Evolutionary conservation across 2,797 vertebrate genomes (phyloP), one percentile per base, ranked within the genome.

Genomic region (Sus cebifrons): DNA sequence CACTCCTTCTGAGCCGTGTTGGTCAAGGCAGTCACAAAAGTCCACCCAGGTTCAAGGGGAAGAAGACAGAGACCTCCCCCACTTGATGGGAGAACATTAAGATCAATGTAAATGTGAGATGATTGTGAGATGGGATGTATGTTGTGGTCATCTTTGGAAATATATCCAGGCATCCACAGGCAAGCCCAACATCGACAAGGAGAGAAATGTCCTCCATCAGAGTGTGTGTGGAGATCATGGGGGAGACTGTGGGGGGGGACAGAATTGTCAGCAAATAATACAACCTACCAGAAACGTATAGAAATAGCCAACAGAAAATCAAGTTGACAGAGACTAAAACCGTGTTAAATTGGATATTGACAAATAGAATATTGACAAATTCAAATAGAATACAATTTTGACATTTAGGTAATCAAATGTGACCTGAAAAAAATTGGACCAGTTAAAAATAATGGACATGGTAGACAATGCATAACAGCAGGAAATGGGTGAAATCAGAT

Each of bases 391-490:
- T 54, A 89, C 40, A 58, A 60, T 70, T 7, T 14, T 85, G 79
- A 85, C 64, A 78, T 78, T 89, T 84, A 89, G 62, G 78, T 85
- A 40, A 70, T 84, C 64, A 77, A 54, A 70, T 62, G 9, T 77
- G 86, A 62, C 62, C 71, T 54, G 21, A 68, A n/a, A 54, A 54
- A 54, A 40, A 32, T 25, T 2, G 5, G 86, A 54, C 64, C 52
- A 52, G 23, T n/a, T 84, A 15, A 62, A 94, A 82, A 62, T 77
- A 68, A 89, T 52, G 62, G 81, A 60, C 52, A 68, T 15, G 68
- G 70, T 10, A 60, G 62, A 62, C 10, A 58, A 18, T 15, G 20
- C 62, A 70, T 36, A 71, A 64, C 62, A 40, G 82, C 91, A 79
- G 74, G 40, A 89, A 84, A 77, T 52, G 1, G 4, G 71, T 60